phyloP scores from a whole-genome alignment of 2,888 invertebrate genomes.

The Apoderus coryli region DNA sequence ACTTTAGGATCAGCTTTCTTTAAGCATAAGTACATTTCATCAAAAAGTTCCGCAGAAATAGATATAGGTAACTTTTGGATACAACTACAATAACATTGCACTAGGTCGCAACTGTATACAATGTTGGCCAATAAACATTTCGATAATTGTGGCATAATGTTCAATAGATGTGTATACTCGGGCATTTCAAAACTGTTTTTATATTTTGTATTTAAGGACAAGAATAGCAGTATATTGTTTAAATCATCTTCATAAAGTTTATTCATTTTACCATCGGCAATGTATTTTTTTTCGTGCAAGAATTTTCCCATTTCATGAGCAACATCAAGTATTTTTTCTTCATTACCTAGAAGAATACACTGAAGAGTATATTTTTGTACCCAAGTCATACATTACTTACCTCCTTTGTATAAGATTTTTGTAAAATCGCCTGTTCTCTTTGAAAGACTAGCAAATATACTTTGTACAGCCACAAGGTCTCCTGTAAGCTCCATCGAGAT shows the following conservation, averaged over 20 bases:
- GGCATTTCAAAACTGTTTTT: constrained; percentile 18
- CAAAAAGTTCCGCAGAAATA: constrained; percentile 20
- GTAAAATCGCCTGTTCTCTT: constrained; percentile 23
- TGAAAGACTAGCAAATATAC: constrained; percentile 21
- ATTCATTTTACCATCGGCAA: constrained; percentile 17
- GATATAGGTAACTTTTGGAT: constrained; percentile 20
- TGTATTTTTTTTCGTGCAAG: constrained; percentile 18
- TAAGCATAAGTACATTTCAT: constrained; percentile 23
- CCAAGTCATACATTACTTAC: constrained; percentile 16
- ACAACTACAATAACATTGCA: constrained; percentile 18
- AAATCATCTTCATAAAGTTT: constrained; percentile 17
- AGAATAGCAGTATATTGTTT: constrained; percentile 22
- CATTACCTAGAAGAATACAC: constrained; percentile 22
- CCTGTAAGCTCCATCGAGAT: constrained; percentile 25
- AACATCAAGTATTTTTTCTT: constrained; percentile 20
- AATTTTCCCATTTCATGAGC: constrained; percentile 17
- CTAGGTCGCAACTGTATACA: constrained; percentile 20
- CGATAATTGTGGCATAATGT: constrained; percentile 24
- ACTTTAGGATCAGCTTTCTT: constrained; percentile 19
- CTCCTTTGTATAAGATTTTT: constrained; percentile 26
- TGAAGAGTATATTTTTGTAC: neutral
- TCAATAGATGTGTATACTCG: constrained; percentile 24
- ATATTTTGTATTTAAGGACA: constrained; percentile 27
- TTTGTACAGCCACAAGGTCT: constrained; percentile 25
- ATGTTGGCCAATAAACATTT: constrained; percentile 25